These are phyloP conservation scores for Apostichopus parvimensis DNA, from an alignment of 35 echinoderm and acorn worm genomes.

Conservation along the genomic window DNA sequence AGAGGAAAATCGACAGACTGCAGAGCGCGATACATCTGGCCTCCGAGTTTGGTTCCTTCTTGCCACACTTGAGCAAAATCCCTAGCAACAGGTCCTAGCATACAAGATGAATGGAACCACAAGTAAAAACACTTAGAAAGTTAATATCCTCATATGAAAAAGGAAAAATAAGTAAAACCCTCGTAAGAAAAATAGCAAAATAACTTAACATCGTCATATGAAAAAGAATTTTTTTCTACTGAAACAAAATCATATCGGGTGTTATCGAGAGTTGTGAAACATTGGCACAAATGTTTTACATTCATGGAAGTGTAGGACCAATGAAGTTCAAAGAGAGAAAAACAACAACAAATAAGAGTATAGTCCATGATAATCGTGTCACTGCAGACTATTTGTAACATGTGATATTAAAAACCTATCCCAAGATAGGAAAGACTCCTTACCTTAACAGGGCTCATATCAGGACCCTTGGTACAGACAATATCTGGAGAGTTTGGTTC, in stretches of 20 bases:
- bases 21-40: constrained; percentile 93
- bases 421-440: neutral
- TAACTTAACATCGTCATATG: neutral
- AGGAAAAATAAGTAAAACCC: too few species aligned
- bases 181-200: too few species aligned
- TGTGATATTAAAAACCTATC: too few species aligned
- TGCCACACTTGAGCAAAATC: constrained; percentile 74
- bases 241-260: too few species aligned
- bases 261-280: too few species aligned
- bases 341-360: too few species aligned
- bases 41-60: constrained; percentile 91
- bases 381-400: too few species aligned
- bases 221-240: too few species aligned
- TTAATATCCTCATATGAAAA: neutral
- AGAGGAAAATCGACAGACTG: constrained; percentile 90
- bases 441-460: constrained; percentile 90
- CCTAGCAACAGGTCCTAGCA: constrained; percentile 86
- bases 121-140: neutral
- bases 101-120: neutral
- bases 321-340: too few species aligned
- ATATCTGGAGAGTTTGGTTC: constrained; percentile 62
- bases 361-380: too few species aligned
- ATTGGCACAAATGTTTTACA: too few species aligned
- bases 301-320: too few species aligned
- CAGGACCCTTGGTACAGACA: constrained; percentile 29